These are phyloP conservation scores for Podarcis siculus DNA, from an alignment of 2,797 vertebrate genomes.

Conservation along the genomic window DNA sequence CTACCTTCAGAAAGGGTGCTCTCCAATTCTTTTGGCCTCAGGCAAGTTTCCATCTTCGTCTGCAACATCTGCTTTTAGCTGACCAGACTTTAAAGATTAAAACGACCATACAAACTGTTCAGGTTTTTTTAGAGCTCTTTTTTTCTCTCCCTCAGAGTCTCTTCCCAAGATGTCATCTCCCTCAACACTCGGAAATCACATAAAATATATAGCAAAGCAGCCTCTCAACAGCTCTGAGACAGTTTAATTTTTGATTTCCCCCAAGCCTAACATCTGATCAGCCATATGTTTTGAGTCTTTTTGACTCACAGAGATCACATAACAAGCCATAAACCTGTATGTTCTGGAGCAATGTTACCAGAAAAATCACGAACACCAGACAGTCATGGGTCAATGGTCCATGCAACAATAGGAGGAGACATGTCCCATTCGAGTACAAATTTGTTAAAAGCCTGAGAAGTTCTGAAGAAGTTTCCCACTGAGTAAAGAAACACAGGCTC, in stretches of 20 bases:
- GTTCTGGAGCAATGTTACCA: constrained; percentile 60
- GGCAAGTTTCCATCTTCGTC: constrained; percentile 74
- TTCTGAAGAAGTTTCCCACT: constrained; percentile 52
- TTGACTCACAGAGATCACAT: constrained; percentile 70
- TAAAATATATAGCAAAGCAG: constrained; percentile 78
- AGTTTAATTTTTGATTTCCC: constrained; percentile 82
- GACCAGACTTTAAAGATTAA: constrained; percentile 74
- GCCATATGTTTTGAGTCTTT: constrained; percentile 80
- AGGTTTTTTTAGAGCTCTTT: constrained; percentile 71
- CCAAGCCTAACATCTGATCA: constrained; percentile 78
- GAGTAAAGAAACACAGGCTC: constrained; percentile 38
- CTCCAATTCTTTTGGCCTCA: constrained; percentile 66
- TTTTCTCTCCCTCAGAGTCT: constrained; percentile 54
- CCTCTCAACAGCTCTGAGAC: constrained; percentile 75
- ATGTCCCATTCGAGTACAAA: constrained; percentile 48
- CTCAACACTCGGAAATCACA: constrained; percentile 73
- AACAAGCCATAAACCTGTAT: constrained; percentile 69
- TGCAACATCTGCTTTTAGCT: constrained; percentile 75
- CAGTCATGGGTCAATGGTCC: constrained; percentile 66
- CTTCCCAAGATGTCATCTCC: constrained; percentile 72
- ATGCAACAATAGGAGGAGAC: constrained; percentile 52
- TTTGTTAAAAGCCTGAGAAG: constrained; percentile 43
- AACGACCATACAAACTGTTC: constrained; percentile 74
- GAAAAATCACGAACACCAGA: constrained; percentile 70
- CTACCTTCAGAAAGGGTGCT: constrained; percentile 62